Conservation (phyloP, 2,888 invertebrate genomes). For the Brenthis hecate region DNA sequence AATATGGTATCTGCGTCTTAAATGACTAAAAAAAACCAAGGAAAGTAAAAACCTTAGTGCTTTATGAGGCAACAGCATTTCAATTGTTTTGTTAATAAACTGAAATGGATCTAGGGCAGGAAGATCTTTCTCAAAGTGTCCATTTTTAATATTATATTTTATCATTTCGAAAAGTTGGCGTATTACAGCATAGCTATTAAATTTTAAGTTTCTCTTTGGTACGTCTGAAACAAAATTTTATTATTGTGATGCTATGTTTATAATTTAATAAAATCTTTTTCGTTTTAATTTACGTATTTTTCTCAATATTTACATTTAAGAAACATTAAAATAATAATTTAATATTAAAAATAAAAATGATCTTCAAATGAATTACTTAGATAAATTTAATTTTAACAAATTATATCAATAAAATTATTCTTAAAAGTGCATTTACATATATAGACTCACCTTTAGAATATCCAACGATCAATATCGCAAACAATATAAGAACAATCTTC, state of each 20-base stretch:
- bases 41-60: conserved; percentile 42
- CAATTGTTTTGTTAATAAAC: conserved; percentile 34
- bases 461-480: not conserved
- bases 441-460: conserved; percentile 3
- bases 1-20: no score
- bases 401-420: no score
- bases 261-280: no score
- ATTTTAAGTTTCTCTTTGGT: conserved; percentile 6
- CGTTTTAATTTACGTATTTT: no score
- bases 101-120: conserved; percentile 48
- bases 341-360: no score
- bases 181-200: conserved; percentile 43
- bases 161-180: conserved; percentile 48
- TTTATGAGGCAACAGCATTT: conserved; percentile 39
- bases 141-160: conserved; percentile 44
- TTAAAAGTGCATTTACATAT: not conserved
- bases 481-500: conserved; percentile 2
- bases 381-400: not conserved
- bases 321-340: no score
- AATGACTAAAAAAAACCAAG: not conserved
- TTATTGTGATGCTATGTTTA: not conserved
- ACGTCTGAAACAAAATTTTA: conserved; percentile 18
- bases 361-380: no score
- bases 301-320: no score
- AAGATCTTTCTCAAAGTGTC: conserved; percentile 39